Evolutionary conservation across 2,888 invertebrate species (phyloP).

Genomic region (Amphimallon solstitiale): DNA sequence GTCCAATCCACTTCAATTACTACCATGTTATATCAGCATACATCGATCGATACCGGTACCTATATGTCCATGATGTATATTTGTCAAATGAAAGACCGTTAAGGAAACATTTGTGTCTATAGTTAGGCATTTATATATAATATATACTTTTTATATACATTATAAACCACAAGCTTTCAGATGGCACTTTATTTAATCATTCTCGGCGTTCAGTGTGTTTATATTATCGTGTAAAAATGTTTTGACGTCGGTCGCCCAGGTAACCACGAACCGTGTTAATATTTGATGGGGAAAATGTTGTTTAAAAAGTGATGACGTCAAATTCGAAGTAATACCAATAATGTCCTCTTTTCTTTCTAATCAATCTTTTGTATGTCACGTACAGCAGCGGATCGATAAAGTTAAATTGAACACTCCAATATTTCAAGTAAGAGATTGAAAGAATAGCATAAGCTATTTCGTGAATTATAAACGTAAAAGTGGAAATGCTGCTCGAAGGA

Average conservation of each 20-base stretch:
- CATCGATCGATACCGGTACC: no score
- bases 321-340: constrained; percentile 9
- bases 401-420: no score
- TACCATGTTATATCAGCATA: no score
- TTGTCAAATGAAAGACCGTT: no score
- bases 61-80: no score
- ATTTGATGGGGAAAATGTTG: constrained; percentile 19
- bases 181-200: constrained; percentile 27
- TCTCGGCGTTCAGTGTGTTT: neutral
- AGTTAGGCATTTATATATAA: neutral
- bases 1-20: no score
- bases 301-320: constrained; percentile 4
- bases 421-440: no score
- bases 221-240: neutral
- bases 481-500: no score
- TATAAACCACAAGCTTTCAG: constrained; percentile 8
- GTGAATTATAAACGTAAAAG: no score
- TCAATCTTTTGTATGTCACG: neutral
- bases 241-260: constrained; percentile 23
- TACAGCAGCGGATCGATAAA: no score
- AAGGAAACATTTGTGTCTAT: no score
- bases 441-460: no score
- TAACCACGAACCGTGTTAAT: constrained; percentile 17
- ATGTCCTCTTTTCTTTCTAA: neutral
- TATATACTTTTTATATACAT: neutral